phyloP scores from a whole-genome alignment of 2,113 vertebrate species.

The Heterotilapia buettikoferi region DNA sequence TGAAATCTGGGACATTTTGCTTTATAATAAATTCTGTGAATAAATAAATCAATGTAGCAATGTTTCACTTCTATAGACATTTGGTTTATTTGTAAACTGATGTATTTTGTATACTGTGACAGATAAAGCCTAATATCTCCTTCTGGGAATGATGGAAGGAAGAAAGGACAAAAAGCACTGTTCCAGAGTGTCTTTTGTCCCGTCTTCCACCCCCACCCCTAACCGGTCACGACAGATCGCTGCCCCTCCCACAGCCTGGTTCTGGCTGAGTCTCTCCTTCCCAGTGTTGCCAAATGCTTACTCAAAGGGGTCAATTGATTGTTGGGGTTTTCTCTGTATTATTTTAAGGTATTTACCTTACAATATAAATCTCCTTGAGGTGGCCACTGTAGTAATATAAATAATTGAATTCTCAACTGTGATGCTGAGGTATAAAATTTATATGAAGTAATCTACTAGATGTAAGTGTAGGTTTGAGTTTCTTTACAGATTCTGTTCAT shows the following conservation, averaged over 20 bases:
- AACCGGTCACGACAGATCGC: not conserved
- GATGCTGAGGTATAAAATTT: not conserved
- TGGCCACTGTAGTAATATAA: not conserved
- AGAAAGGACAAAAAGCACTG: not conserved
- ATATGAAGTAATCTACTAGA: not conserved
- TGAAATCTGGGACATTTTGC: not conserved
- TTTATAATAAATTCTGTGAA: not conserved
- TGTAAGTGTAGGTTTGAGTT: not conserved
- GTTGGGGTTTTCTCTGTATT: not conserved
- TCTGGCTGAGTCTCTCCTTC: not conserved
- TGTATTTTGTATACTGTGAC: not conserved
- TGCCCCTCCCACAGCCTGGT: not conserved
- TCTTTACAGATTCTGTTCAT: not conserved
- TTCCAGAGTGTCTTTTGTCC: not conserved
- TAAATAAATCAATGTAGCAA: not conserved
- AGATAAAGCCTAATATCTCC: not conserved
- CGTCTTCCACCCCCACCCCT: not conserved
- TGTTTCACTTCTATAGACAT: not conserved
- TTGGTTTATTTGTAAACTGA: not conserved
- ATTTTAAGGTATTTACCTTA: not conserved
- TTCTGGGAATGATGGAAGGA: not conserved
- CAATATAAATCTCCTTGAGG: not conserved
- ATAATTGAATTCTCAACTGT: not conserved
- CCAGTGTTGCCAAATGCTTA: not conserved
- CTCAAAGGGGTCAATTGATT: not conserved